phyloP scores from a whole-genome alignment of 2,797 vertebrate genomes.

The Gymnothorax reevesii region DNA sequence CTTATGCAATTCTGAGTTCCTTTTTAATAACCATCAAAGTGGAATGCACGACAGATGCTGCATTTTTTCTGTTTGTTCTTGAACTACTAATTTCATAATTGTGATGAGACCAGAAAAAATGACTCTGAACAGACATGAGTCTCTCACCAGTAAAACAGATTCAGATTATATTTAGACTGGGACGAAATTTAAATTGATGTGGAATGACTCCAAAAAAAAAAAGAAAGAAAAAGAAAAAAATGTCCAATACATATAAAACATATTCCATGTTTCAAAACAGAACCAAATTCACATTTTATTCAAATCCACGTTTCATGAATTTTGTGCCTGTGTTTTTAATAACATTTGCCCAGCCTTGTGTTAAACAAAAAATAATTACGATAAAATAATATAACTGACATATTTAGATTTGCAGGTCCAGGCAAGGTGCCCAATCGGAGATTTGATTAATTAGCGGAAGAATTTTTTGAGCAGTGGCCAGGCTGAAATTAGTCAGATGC shows the following conservation, averaged over 20 bases:
- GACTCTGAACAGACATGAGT: neutral
- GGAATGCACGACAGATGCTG: too few species aligned
- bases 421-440: neutral
- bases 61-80: neutral
- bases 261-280: too few species aligned
- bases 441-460: slow-evolving; percentile 69
- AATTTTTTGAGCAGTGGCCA: slow-evolving; percentile 62
- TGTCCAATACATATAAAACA: too few species aligned
- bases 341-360: neutral
- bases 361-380: neutral
- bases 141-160: neutral
- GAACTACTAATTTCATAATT: neutral
- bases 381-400: neutral
- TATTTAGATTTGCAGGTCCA: neutral
- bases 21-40: slow-evolving; percentile 21
- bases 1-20: slow-evolving; percentile 56
- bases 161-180: neutral
- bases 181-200: too few species aligned
- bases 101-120: neutral
- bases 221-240: too few species aligned
- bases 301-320: too few species aligned
- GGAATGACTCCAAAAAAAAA: too few species aligned
- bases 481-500: slow-evolving; percentile 47
- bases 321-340: too few species aligned
- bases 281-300: too few species aligned